Base-by-base conservation (phyloP, 1,140 invertebrate species). In the Potamilus streckersoni region DNA sequence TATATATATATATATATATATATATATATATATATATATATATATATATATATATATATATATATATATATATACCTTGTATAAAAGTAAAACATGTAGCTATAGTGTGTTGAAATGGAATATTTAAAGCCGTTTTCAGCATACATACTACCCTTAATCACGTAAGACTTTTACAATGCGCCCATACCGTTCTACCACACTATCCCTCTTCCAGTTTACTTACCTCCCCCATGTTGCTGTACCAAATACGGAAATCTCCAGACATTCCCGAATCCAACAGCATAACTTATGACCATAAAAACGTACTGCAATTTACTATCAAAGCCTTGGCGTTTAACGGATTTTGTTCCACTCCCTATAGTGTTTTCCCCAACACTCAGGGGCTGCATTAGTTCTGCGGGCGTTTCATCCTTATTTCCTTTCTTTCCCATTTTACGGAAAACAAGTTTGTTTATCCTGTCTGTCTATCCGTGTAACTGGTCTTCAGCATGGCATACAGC, bases 231-330 rank as follows among this genome's bases (percentile, higher is more conserved):
- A 72, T 87, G 83, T 59, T 81, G 79, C 74, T 86, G 84, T 27
- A 83, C 84, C 31, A 88, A 78, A 71, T 88, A 88, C 5, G 87
- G 87, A 78, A 88, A 88, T 31, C 87, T 78, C 87, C 87, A 88
- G 1, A 88, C 85, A 80, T 87, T 87, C 69, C 87, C 87, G 3
- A 88, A 79, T 58, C 87, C 87, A 16, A 88, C 87, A 13, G 86
- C 85, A 72, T 87, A 87, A 57, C 82, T 83, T 55, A 88, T 86
- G 61, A 87, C 85, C 85, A 87, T 87, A 68, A 85, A 85, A 69
- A 87, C 82, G 78, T 87, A 87, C 73, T 87, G 85, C 56, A 85
- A 64, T 76, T 87, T 87, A 31, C 76, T 81, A 76, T 85, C 83
- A 84, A 84, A 87, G 13, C 14, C 75, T 61, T 77, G 75, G 11